Evolutionary conservation across 2,797 vertebrate genomes (phyloP).

Genomic region (Fistularia tabacaria): DNA sequence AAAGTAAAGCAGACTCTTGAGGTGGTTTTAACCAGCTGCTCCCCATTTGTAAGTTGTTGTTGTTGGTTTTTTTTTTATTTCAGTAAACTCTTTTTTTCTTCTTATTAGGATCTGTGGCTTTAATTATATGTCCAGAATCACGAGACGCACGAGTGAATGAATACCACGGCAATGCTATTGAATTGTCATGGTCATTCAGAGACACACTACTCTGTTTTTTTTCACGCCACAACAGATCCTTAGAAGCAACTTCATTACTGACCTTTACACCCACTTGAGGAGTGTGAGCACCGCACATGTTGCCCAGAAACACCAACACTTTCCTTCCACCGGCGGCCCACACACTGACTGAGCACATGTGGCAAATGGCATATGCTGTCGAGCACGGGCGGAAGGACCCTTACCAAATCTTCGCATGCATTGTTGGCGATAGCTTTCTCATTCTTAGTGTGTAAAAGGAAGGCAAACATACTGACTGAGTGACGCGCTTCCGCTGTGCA

Average conservation of each 20-base stretch:
- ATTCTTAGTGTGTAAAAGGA: constrained; percentile 35
- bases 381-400: constrained; percentile 25
- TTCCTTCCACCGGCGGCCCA: constrained; percentile 20
- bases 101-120: too few species aligned
- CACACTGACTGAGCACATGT: constrained; percentile 36
- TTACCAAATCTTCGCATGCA: constrained; percentile 25
- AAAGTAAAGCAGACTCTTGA: too few species aligned
- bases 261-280: constrained; percentile 40
- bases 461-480: constrained; percentile 43
- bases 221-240: constrained; percentile 29
- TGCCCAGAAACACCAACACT: constrained; percentile 35
- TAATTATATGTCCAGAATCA: too few species aligned
- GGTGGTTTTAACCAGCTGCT: too few species aligned
- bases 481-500: constrained; percentile 27
- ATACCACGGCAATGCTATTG: too few species aligned
- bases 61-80: too few species aligned
- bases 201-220: constrained; percentile 2
- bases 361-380: constrained; percentile 52
- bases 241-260: constrained; percentile 27
- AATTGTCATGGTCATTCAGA: too few species aligned
- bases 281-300: constrained; percentile 17
- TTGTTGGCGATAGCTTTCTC: constrained; percentile 31
- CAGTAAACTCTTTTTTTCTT: too few species aligned
- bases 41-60: too few species aligned
- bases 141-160: too few species aligned